phyloP scores from a whole-genome alignment of 2,113 vertebrate species.

The Tachysurus fulvidraco region DNA sequence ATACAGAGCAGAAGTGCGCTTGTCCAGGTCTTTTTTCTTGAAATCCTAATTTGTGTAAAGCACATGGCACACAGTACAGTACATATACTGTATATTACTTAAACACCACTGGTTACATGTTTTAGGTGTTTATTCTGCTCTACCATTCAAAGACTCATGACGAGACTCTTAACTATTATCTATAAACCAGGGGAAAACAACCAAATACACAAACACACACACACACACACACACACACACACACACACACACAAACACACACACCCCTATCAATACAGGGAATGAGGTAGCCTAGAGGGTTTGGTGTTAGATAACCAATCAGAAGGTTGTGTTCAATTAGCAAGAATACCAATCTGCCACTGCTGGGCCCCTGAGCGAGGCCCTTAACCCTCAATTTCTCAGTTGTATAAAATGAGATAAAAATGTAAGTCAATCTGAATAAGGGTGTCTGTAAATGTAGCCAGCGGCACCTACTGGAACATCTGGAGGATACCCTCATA shows the following conservation, averaged over 20 bases:
- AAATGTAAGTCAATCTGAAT: too few species aligned
- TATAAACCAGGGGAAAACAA: neutral
- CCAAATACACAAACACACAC: neutral
- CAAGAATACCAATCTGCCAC: too few species aligned
- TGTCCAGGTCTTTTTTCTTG: neutral
- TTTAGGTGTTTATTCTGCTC: neutral
- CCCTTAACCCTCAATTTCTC: too few species aligned
- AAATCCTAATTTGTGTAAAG: neutral
- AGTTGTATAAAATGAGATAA: too few species aligned
- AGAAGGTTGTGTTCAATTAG: too few species aligned
- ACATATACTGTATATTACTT: too few species aligned
- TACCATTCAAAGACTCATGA: neutral
- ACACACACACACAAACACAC: neutral
- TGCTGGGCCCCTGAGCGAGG: too few species aligned
- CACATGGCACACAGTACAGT: neutral
- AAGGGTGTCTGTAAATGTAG: neutral
- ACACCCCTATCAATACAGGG: neutral
- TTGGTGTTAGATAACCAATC: too few species aligned
- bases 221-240: neutral
- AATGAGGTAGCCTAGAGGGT: too few species aligned
- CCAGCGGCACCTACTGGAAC: neutral
- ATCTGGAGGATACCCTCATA: neutral
- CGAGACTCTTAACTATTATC: neutral
- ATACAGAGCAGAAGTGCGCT: neutral
- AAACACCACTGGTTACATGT: neutral